Evolutionary conservation across 2,113 vertebrate species (phyloP), one percentile per base, ranked within the genome.

Genomic region (Anolis carolinensis): DNA sequence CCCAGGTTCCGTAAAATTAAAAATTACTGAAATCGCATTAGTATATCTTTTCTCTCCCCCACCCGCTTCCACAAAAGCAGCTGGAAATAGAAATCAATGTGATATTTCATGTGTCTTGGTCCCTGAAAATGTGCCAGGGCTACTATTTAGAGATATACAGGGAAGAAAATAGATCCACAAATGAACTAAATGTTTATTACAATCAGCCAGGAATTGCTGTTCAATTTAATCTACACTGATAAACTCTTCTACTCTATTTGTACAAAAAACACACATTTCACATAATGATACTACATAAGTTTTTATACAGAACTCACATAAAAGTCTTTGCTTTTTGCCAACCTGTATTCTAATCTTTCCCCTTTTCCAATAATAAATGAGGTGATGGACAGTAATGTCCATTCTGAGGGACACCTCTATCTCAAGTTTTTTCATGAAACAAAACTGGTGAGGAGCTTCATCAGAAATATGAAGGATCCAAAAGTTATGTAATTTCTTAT

Each of bases 21-120:
- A 59, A 59, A 59, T 16, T 59, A 10, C 55, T 59, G 55, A 59
- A 59, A 59, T 59, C 55, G 14, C 55, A 59, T 16, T 59, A 59
- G 3, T 59, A 16, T 59, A 16, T 16, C 14, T 55, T 55, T 55
- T 16, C 55, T 3, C 55, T 1, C 13, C 13, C 13, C 55, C 10
- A 14, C 55, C 55, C 55, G 13, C 13, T 3, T 14, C 1, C 55
- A 59, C 10, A 59, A 59, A 59, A 14, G 94, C 91, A 95, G 94
- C 93, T 95, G 93, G 92, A 36, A 89, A 72, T 91, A 84, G 75
- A 27, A 72, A 82, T 16, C 18, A 9, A 25, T 50, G 5, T 76
- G 44, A 52, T 6, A 82, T 88, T 11, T 20, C 55, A 34, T 27
- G 13, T 44, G 70, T 71, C 44, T 50, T 9, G 36, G 27, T n/a